Evolutionary conservation across 2,797 vertebrate genomes (phyloP).

Genomic region (Prionace glauca): DNA sequence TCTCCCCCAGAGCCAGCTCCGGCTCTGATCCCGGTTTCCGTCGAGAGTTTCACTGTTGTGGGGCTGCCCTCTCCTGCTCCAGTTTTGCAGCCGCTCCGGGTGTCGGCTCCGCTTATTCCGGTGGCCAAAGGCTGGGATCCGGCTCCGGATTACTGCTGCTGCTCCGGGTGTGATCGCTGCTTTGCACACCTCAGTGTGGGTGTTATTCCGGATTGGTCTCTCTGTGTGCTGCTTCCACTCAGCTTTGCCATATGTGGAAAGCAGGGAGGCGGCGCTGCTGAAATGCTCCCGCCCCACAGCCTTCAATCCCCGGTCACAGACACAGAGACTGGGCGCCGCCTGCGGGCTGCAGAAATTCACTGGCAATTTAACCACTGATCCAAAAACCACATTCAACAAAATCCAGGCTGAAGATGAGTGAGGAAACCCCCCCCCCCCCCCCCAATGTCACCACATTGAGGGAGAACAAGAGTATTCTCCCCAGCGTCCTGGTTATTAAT

Average conservation of each 20-base stretch:
- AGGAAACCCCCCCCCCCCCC: no score
- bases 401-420: not conserved
- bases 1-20: not conserved
- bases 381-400: not conserved
- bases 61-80: not conserved
- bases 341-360: not conserved
- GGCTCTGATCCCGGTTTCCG: not conserved
- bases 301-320: not conserved
- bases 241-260: not conserved
- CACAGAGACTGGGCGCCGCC: slow-evolving; percentile 2
- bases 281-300: not conserved
- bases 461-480: no score
- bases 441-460: no score
- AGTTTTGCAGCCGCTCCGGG: not conserved
- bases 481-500: no score
- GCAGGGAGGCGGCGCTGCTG: not conserved
- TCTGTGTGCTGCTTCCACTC: not conserved
- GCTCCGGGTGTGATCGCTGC: not conserved
- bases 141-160: not conserved
- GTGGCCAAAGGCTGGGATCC: not conserved
- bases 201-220: not conserved
- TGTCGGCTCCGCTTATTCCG: not conserved
- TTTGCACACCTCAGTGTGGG: not conserved
- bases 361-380: not conserved
- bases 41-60: not conserved